Conservation (phyloP, 2,888 invertebrate genomes). For the Oxytorus armatus region DNA sequence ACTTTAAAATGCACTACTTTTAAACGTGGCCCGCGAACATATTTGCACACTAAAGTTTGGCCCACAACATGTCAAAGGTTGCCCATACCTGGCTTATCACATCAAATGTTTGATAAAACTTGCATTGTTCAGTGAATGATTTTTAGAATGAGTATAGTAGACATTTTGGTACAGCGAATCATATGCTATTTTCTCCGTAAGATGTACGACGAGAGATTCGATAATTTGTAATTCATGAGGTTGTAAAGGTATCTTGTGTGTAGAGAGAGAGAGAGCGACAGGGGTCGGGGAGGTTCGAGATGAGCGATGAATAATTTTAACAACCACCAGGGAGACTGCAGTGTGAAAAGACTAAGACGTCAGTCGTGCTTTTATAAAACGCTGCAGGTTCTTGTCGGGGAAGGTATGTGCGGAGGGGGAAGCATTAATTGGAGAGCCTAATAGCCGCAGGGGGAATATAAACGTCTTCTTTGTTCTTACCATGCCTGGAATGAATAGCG, state of each 20-base stretch:
- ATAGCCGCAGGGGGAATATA: constrained; percentile 62
- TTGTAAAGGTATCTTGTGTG: constrained; percentile 22
- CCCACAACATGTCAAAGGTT: no score
- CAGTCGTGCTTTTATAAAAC: constrained; percentile 37
- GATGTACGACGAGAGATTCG: constrained; percentile 25
- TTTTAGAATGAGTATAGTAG: no score
- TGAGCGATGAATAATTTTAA: constrained; percentile 54
- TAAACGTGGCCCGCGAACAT: no score
- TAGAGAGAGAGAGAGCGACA: background rate
- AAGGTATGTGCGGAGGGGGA: no score
- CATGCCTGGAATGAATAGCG: constrained; percentile 61
- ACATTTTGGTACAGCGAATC: no score
- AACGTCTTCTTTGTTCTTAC: constrained; percentile 62
- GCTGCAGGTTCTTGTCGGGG: constrained; percentile 17
- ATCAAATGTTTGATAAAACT: no score
- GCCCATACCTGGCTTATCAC: no score
- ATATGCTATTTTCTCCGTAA: no score
- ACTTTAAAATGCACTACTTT: no score
- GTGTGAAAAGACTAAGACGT: constrained; percentile 49
- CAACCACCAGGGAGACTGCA: constrained; percentile 40
- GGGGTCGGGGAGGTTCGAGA: background rate
- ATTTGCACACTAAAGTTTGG: no score
- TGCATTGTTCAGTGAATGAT: no score
- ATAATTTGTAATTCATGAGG: constrained; percentile 50
- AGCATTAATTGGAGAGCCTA: constrained; percentile 58